Percentiles rank a stretch among this genome's conserved stretches.
These are phyloP conservation scores for Corapipo altera DNA, from an alignment of 2,113 vertebrate genomes.

Conservation along the genomic window DNA sequence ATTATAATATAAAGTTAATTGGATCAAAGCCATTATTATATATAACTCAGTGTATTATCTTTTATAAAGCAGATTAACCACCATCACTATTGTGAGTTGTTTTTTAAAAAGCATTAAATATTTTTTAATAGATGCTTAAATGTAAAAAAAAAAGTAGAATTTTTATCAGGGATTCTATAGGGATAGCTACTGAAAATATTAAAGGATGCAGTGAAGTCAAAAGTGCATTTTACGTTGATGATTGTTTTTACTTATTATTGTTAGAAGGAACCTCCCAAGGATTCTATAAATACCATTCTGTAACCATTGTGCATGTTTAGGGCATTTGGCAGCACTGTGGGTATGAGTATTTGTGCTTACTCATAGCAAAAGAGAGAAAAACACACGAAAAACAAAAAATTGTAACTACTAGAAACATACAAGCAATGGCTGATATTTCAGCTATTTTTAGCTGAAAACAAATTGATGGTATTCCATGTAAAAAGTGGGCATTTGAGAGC, in stretches of 20 bases:
- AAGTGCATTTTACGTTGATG: slow-evolving; percentile 5
- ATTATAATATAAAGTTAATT: slow-evolving; percentile 18
- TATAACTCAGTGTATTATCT: slow-evolving; percentile 46
- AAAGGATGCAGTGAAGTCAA: neutral
- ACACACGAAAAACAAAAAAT: neutral
- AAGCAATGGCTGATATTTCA: neutral
- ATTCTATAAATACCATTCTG: neutral
- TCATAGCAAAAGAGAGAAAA: neutral
- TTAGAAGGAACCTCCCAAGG: neutral
- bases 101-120: neutral
- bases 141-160: neutral
- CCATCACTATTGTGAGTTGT: neutral
- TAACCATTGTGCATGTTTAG: neutral
- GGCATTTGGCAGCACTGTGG: neutral
- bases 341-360: neutral
- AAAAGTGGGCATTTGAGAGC: neutral
- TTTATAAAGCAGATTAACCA: slow-evolving; percentile 45
- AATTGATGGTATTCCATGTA: neutral
- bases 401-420: neutral
- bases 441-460: neutral
- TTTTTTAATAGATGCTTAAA: neutral
- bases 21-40: slow-evolving; percentile 49
- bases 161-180: neutral
- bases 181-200: neutral
- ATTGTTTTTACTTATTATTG: neutral